phyloP scores from a whole-genome alignment of 2,113 vertebrate species.

The Bujurquina vittata region DNA sequence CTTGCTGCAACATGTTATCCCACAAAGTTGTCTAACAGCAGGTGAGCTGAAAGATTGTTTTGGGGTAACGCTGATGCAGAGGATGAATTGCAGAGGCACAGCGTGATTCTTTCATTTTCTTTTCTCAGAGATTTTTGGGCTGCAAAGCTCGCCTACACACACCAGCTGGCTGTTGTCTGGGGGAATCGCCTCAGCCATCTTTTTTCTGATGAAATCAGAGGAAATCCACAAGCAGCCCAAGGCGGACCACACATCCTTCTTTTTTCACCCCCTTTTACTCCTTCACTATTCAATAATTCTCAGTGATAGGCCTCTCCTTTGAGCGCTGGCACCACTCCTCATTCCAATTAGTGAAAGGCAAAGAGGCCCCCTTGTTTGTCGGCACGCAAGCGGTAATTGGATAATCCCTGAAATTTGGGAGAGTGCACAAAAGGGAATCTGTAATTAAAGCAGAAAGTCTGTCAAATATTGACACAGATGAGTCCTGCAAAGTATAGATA shows the following conservation, averaged over 20 bases:
- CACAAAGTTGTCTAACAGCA: conserved; percentile 32
- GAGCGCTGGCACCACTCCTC: conserved; percentile 58
- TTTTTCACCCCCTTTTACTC: neutral
- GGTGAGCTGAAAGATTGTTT: conserved; percentile 50
- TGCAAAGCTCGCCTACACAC: conserved; percentile 64
- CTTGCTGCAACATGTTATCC: conserved; percentile 6
- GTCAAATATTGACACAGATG: conserved; percentile 78
- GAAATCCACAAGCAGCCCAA: conserved; percentile 72
- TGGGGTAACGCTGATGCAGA: conserved; percentile 31
- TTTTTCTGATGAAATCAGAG: conserved; percentile 79
- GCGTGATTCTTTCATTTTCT: conserved; percentile 57
- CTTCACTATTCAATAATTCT: conserved; percentile 68
- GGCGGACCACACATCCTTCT: conserved; percentile 63
- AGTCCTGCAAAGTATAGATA: conserved; percentile 63
- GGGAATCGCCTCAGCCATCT: conserved; percentile 66
- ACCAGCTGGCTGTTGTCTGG: conserved; percentile 71
- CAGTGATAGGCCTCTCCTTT: conserved; percentile 64
- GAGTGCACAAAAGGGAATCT: conserved; percentile 71
- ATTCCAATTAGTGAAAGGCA: conserved; percentile 73
- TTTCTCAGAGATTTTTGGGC: conserved; percentile 57
- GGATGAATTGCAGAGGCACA: conserved; percentile 56
- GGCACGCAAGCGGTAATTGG: conserved; percentile 72
- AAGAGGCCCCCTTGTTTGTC: conserved; percentile 75
- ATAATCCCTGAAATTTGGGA: conserved; percentile 76
- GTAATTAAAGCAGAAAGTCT: conserved; percentile 72